A percentile compares a stretch with the other conserved stretches of the same genome.
phyloP scores from a whole-genome alignment of 2,113 vertebrate species.

The Herpetotheres cachinnans region DNA sequence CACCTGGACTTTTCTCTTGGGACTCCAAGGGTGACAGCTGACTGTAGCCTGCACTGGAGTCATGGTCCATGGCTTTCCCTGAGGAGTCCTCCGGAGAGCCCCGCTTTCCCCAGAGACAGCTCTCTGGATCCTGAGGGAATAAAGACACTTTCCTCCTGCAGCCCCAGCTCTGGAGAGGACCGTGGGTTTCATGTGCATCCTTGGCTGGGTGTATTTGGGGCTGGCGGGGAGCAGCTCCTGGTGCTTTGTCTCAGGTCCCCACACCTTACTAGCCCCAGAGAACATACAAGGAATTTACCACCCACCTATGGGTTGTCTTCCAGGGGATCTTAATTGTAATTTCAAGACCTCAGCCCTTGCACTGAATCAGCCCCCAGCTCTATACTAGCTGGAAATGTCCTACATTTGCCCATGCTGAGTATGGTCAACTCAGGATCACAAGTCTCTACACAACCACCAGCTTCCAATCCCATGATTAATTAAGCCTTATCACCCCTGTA shows the following conservation, averaged over 20 bases:
- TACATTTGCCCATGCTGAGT: not conserved
- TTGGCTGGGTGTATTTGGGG: not conserved
- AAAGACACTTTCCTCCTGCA: not conserved
- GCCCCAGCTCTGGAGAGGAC: not conserved
- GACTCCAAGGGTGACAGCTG: not conserved
- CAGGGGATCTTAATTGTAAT: not conserved
- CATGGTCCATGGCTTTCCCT: not conserved
- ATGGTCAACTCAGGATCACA: not conserved
- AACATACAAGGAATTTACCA: not conserved
- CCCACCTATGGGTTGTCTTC: not conserved
- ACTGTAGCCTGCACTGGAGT: fast-evolving
- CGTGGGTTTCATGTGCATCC: not conserved
- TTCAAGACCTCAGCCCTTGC: not conserved
- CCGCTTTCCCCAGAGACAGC: not conserved
- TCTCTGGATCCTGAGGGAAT: not conserved
- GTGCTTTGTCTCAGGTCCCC: not conserved
- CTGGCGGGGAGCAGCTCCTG: not conserved
- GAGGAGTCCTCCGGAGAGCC: not conserved
- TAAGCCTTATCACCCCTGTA: not conserved
- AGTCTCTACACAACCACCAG: not conserved
- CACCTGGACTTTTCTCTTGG: not conserved
- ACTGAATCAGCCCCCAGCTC: not conserved
- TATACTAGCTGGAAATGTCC: not conserved
- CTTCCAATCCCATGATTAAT: not conserved
- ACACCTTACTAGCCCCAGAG: not conserved